phyloP scores from a whole-genome alignment of 2,797 vertebrate genomes.

The Acropternis orthonyx region DNA sequence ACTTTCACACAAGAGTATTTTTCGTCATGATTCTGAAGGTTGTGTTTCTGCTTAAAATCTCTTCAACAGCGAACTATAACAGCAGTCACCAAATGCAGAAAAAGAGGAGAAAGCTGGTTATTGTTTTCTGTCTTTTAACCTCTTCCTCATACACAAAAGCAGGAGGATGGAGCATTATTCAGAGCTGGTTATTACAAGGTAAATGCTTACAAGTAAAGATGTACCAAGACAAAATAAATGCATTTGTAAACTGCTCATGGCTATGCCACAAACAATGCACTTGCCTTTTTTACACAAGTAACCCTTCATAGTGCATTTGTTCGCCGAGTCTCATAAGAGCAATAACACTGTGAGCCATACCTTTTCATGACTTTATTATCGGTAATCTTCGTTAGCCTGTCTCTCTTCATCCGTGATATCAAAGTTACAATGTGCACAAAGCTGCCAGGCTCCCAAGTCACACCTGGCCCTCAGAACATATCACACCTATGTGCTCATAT shows the following conservation, averaged over 20 bases:
- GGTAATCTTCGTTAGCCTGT: conserved; percentile 58
- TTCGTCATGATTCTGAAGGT: not conserved
- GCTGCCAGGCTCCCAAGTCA: conserved; percentile 68
- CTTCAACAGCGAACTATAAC: not conserved
- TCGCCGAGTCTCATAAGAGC: not conserved
- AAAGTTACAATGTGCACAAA: conserved; percentile 44
- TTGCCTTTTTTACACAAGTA: conserved; percentile 70
- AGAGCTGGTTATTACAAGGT: conserved; percentile 28
- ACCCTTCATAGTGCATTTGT: conserved; percentile 47
- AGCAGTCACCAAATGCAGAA: not conserved
- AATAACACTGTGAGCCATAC: conserved; percentile 48
- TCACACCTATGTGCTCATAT: conserved; percentile 60
- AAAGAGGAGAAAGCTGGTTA: not conserved
- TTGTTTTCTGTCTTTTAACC: conserved; percentile 12
- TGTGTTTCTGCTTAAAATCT: not conserved
- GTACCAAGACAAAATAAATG: conserved; percentile 54
- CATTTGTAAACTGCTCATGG: conserved; percentile 45
- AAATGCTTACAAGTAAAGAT: conserved; percentile 56
- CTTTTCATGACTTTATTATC: conserved; percentile 50
- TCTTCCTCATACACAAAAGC: not conserved
- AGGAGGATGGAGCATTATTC: not conserved
- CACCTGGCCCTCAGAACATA: conserved; percentile 68
- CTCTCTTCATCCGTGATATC: conserved; percentile 49
- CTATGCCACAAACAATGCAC: conserved; percentile 41
- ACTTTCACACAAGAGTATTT: not conserved